Percentiles rank a stretch among this genome's conserved stretches.
These are phyloP conservation scores for Pipistrellus nathusii DNA, from an alignment of 2,797 vertebrate species.

Conservation along the genomic window DNA sequence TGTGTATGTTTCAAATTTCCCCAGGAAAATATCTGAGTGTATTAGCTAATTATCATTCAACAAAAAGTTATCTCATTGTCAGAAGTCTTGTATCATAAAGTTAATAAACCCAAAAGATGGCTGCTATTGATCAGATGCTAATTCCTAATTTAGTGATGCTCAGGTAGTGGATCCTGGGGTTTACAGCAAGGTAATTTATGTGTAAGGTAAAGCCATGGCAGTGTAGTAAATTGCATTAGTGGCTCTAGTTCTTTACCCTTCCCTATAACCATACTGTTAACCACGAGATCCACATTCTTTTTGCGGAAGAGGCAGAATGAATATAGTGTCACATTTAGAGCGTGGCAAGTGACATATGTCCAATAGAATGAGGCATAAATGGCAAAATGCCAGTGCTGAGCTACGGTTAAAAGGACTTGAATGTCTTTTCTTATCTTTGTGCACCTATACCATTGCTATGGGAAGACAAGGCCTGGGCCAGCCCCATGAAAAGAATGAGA, in stretches of 20 bases:
- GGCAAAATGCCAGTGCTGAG: background rate
- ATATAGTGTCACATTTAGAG: background rate
- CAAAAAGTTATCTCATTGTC: background rate
- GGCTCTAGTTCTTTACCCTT: background rate
- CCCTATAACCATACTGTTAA: background rate
- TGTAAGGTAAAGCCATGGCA: background rate
- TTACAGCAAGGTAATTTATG: background rate
- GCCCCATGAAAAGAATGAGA: background rate
- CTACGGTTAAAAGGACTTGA: background rate
- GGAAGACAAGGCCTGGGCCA: background rate
- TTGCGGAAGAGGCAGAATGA: background rate
- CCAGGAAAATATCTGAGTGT: background rate
- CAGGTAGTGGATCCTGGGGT: background rate
- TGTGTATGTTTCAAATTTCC: background rate
- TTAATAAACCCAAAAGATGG: background rate
- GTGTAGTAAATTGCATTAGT: background rate
- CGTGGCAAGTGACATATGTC: background rate
- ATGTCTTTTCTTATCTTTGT: slow-evolving; percentile 13
- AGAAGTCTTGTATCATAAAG: background rate
- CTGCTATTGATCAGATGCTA: background rate
- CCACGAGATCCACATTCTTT: background rate
- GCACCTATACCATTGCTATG: background rate
- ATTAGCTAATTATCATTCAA: background rate
- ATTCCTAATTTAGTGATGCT: background rate
- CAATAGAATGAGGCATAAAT: background rate